A percentile compares a stretch with the other conserved stretches of the same genome.
phyloP scores from a whole-genome alignment of 2,113 vertebrate genomes.

The Pseudorectes ferrugineus region DNA sequence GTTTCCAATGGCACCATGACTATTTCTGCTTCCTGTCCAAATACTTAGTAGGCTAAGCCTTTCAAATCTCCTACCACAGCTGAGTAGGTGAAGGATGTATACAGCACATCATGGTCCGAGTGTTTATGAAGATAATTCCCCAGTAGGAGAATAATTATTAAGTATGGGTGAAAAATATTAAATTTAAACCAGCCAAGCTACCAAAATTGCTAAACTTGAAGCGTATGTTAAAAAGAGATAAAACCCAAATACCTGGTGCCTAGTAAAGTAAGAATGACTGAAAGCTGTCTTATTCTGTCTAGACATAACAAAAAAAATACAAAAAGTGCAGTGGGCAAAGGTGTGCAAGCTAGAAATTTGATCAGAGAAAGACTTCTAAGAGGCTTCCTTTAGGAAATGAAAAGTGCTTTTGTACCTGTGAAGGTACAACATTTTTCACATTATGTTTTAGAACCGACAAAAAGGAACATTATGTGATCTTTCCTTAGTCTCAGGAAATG shows the following conservation, averaged over 20 bases:
- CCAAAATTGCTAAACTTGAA: constrained; percentile 7
- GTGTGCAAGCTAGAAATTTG: background rate
- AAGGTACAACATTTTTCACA: background rate
- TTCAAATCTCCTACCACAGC: background rate
- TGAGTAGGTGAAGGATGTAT: background rate
- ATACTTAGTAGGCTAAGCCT: background rate
- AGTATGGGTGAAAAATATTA: background rate
- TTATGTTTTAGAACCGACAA: background rate
- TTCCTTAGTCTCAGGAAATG: background rate
- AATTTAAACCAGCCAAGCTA: background rate
- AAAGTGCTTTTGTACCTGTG: background rate
- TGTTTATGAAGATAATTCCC: background rate
- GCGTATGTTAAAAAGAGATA: background rate
- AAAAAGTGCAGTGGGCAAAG: background rate
- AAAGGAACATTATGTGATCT: background rate
- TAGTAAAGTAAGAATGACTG: background rate
- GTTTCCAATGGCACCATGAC: background rate
- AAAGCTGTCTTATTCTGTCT: background rate
- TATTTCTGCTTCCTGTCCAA: background rate
- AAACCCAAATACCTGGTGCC: constrained; percentile 19
- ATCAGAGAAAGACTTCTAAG: background rate
- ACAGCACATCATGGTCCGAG: background rate
- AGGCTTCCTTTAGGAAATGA: background rate
- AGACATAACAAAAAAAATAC: background rate
- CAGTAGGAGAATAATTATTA: background rate